Percentiles rank a stretch among this genome's conserved stretches.
Evolutionary conservation across 2,888 invertebrate genomes (phyloP).

Genomic region (Zygaena filipendulae): DNA sequence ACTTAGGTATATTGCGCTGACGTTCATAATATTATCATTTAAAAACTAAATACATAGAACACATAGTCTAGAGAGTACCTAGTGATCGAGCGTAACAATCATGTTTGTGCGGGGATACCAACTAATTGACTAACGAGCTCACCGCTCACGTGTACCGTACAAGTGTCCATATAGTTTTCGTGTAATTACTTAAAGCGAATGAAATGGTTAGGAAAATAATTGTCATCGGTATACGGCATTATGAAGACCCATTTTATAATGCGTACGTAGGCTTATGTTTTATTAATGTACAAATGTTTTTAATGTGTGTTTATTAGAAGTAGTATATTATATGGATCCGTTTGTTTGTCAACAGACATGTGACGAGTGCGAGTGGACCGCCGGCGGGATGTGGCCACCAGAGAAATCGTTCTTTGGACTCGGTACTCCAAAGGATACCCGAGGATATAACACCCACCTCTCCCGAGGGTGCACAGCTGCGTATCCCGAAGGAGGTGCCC

Average conservation of each 20-base stretch:
- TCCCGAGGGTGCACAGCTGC: constrained; percentile 51
- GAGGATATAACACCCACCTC: constrained; percentile 77
- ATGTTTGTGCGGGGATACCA: constrained; percentile 37
- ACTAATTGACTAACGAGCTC: constrained; percentile 32
- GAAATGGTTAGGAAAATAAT: constrained; percentile 61
- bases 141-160: too few species aligned
- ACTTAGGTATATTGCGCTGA: constrained; percentile 17
- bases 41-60: too few species aligned
- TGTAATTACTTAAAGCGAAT: too few species aligned
- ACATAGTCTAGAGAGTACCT: too few species aligned
- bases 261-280: constrained; percentile 39
- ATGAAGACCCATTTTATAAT: constrained; percentile 61
- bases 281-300: too few species aligned
- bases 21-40: too few species aligned
- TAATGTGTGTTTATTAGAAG: constrained; percentile 5
- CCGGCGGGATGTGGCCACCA: constrained; percentile 76
- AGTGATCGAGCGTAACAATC: constrained; percentile 30
- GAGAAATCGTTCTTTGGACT: constrained; percentile 90
- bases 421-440: constrained; percentile 88
- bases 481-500: constrained; percentile 40
- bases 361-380: constrained; percentile 55
- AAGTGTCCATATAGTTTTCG: constrained; percentile 23
- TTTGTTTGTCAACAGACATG: constrained; percentile 51
- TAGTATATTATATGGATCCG: too few species aligned
- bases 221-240: constrained; percentile 54